A percentile compares a stretch with the other conserved stretches of the same genome.
Evolutionary conservation across 2,797 vertebrate species (phyloP).

Genomic region (Thunnus albacares): DNA sequence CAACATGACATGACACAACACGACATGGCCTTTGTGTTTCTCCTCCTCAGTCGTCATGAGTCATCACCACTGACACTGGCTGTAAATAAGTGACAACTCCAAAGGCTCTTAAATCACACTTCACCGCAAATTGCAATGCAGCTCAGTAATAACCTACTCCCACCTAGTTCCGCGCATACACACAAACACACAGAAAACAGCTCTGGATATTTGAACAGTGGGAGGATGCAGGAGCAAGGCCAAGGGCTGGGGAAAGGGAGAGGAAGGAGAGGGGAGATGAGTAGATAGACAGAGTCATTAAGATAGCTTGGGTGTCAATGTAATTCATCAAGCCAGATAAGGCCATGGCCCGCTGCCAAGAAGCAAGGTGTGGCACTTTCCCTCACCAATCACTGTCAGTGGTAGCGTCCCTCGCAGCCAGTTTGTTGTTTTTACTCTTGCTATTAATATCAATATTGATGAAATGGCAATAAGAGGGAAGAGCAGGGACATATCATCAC

Average conservation of each 20-base stretch:
- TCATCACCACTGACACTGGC: constrained; percentile 36
- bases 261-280: constrained; percentile 78
- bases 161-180: constrained; percentile 17
- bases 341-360: constrained; percentile 66
- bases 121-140: constrained; percentile 37
- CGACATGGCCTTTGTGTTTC: background rate
- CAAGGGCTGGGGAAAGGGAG: constrained; percentile 73
- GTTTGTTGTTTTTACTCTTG: constrained; percentile 59
- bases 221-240: constrained; percentile 77
- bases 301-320: constrained; percentile 84
- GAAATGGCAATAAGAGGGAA: constrained; percentile 34
- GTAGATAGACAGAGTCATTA: constrained; percentile 82
- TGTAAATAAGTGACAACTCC: constrained; percentile 50
- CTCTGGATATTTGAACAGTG: constrained; percentile 67
- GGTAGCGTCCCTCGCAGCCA: constrained; percentile 44
- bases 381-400: constrained; percentile 75
- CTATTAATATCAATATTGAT: constrained; percentile 44
- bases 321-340: constrained; percentile 83
- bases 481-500: background rate
- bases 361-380: constrained; percentile 79
- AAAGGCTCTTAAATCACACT: constrained; percentile 33
- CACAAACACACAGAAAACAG: constrained; percentile 43
- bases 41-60: constrained; percentile 23
- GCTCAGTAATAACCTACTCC: constrained; percentile 25
- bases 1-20: constrained; percentile 11